Evolutionary conservation across 2,797 vertebrate species (phyloP).

Genomic region (Glyptemys insculpta): DNA sequence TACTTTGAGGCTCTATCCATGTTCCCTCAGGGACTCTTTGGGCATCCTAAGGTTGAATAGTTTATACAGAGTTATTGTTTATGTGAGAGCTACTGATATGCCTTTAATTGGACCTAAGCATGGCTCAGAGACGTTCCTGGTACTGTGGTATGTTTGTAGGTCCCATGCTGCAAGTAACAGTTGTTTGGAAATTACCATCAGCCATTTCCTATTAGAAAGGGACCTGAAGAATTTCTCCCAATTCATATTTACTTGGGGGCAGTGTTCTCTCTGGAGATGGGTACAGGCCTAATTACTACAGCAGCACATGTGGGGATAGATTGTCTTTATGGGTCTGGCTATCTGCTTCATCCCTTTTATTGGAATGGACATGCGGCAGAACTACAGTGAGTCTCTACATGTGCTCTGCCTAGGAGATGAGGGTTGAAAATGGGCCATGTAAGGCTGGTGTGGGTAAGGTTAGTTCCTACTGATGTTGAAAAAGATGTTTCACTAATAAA

Average conservation of each 20-base stretch:
- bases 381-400: neutral
- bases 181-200: neutral
- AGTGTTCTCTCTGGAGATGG: neutral
- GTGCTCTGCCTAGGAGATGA: neutral
- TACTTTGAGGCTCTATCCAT: conserved; percentile 4
- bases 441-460: too few relatives aligned
- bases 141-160: neutral
- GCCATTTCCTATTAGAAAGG: neutral
- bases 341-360: neutral
- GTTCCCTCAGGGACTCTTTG: conserved; percentile 12
- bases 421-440: neutral
- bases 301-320: neutral
- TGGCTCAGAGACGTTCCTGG: neutral
- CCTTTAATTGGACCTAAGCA: neutral
- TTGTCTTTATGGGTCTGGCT: too few relatives aligned
- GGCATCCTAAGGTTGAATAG: neutral
- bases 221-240: neutral
- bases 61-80: conserved; percentile 33
- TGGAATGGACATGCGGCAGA: neutral
- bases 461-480: neutral
- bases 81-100: conserved; percentile 21
- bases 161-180: neutral
- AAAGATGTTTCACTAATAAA: neutral
- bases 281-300: neutral
- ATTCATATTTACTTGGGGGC: neutral